Percentiles rank a stretch among this genome's conserved stretches.
These are phyloP conservation scores for Labeo rohita DNA, from an alignment of 2,113 vertebrate genomes.

Conservation along the genomic window DNA sequence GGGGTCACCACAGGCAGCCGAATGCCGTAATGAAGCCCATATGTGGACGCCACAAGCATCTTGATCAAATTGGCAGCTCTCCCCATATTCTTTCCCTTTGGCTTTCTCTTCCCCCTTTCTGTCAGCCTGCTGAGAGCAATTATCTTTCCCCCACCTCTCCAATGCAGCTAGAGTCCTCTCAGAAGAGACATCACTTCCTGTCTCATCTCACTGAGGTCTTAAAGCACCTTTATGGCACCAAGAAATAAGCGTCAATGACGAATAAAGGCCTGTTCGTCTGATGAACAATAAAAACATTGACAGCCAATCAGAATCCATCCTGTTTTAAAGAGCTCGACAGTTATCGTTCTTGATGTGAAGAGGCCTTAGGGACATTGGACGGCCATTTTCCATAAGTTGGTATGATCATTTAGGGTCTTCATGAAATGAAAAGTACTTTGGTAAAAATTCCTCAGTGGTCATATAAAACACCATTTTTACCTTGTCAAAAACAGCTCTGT, in stretches of 20 bases:
- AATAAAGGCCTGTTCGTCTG: not conserved
- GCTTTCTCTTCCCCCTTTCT: constrained; percentile 13
- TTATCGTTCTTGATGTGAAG: too few species aligned
- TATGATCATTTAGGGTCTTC: too few species aligned
- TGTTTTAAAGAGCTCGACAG: too few species aligned
- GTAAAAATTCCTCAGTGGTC: too few species aligned
- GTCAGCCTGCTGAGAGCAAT: constrained; percentile 31
- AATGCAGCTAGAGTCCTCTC: not conserved
- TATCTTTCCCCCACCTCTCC: constrained; percentile 7
- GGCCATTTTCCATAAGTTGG: too few species aligned
- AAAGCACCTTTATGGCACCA: not conserved
- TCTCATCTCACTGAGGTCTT: not conserved
- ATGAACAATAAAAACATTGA: too few species aligned
- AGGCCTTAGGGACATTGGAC: too few species aligned
- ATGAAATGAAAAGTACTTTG: too few species aligned
- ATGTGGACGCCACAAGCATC: constrained; percentile 26
- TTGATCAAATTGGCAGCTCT: constrained; percentile 40
- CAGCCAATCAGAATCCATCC: too few species aligned
- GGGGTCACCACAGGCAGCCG: constrained; percentile 24
- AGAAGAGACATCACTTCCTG: constrained; percentile 26
- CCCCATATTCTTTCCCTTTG: constrained; percentile 29
- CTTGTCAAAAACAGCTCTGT: too few species aligned
- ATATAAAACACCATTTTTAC: too few species aligned
- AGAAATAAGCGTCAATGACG: not conserved
- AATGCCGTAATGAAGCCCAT: constrained; percentile 39